Evolutionary conservation across 2,797 vertebrate genomes (phyloP).

Genomic region (Tadarida brasiliensis): DNA sequence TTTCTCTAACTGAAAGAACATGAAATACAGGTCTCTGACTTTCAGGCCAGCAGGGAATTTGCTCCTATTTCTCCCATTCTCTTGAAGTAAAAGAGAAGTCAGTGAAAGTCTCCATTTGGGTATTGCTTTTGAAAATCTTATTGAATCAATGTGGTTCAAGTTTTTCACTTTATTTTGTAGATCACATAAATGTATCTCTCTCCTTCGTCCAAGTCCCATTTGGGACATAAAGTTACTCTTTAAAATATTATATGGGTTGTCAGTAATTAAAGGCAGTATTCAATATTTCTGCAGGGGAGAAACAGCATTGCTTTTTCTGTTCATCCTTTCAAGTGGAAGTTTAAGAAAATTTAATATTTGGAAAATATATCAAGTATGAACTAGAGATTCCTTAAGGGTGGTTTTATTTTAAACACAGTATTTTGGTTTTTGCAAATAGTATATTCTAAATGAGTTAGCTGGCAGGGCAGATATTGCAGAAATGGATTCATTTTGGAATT

Average conservation of each 20-base stretch:
- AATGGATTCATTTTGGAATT: constrained; percentile 55
- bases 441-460: constrained; percentile 57
- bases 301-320: neutral
- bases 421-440: constrained; percentile 68
- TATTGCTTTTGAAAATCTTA: constrained; percentile 44
- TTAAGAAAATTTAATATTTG: constrained; percentile 55
- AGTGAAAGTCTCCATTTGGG: constrained; percentile 6
- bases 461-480: constrained; percentile 47
- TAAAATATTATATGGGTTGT: constrained; percentile 11
- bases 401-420: constrained; percentile 43
- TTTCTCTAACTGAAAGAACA: constrained; percentile 12
- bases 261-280: constrained; percentile 62
- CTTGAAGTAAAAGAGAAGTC: neutral
- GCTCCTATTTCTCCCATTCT: neutral
- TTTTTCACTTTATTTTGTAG: constrained; percentile 46
- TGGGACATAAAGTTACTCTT: neutral
- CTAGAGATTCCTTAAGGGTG: constrained; percentile 61
- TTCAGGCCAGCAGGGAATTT: neutral
- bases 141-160: neutral
- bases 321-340: constrained; percentile 68
- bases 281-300: constrained; percentile 57
- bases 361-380: constrained; percentile 50
- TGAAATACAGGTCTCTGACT: neutral
- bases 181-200: neutral
- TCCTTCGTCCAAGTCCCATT: neutral